Evolutionary conservation across 2,113 vertebrate species (phyloP).

Genomic region (Marmota flaviventris): DNA sequence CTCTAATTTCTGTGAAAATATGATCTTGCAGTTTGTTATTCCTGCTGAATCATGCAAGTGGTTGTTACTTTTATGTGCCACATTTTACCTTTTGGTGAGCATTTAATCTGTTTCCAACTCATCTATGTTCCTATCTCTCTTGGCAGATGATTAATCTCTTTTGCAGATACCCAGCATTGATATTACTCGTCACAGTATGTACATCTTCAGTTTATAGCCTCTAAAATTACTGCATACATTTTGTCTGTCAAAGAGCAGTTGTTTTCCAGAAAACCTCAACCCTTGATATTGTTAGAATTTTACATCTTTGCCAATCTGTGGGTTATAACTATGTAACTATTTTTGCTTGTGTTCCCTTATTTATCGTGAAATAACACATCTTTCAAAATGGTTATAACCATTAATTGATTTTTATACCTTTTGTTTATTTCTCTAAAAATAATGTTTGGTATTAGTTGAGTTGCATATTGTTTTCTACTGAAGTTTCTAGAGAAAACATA

Average conservation of each 20-base stretch:
- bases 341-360: neutral
- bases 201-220: neutral
- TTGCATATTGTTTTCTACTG: neutral
- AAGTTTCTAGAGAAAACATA: conserved; percentile 21
- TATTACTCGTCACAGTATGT: neutral
- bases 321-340: neutral
- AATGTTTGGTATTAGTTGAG: neutral
- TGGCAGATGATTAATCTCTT: neutral
- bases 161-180: neutral
- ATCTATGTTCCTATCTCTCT: neutral
- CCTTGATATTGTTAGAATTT: neutral
- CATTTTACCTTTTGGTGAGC: neutral
- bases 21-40: neutral
- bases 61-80: neutral
- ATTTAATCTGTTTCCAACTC: neutral
- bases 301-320: neutral
- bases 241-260: neutral
- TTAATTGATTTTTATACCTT: neutral
- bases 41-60: neutral
- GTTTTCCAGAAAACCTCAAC: conserved; percentile 10
- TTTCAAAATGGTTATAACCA: neutral
- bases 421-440: neutral
- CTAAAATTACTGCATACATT: neutral
- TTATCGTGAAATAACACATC: neutral
- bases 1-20: neutral